Conservation (phyloP, 2,888 invertebrate genomes). For the Acanthosepion lycidas region DNA sequence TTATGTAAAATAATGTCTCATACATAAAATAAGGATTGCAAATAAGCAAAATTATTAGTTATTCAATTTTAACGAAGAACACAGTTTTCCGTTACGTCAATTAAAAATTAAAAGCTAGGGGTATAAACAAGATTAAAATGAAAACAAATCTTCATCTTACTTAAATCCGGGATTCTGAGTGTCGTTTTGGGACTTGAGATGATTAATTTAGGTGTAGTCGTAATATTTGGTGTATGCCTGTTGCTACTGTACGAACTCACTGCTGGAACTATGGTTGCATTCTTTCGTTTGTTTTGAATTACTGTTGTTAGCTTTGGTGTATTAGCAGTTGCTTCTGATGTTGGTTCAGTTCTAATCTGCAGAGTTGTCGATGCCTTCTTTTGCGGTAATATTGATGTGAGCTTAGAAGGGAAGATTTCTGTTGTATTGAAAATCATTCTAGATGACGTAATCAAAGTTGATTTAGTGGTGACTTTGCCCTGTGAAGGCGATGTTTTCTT, state of each 20-base stretch:
- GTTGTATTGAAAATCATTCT: no score
- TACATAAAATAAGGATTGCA: not conserved
- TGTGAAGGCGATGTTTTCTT: no score
- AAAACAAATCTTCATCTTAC: not conserved
- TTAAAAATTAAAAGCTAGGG: not conserved
- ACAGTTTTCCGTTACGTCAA: no score
- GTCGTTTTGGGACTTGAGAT: not conserved
- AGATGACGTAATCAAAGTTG: no score
- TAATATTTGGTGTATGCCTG: not conserved
- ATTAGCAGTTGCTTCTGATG: not conserved
- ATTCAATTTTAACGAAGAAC: no score
- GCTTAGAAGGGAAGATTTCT: no score
- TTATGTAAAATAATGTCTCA: not conserved
- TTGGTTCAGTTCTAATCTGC: no score
- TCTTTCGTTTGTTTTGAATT: not conserved
- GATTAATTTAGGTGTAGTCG: not conserved
- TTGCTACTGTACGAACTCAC: no score
- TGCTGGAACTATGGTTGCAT: no score
- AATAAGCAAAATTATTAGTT: not conserved
- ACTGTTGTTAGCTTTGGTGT: not conserved
- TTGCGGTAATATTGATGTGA: no score
- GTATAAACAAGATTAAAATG: not conserved
- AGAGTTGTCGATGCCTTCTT: no score
- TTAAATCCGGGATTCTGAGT: not conserved
- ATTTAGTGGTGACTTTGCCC: no score